These are phyloP conservation scores for Xylota sylvarum DNA, from an alignment of 2,888 invertebrate species.

Conservation along the genomic window DNA sequence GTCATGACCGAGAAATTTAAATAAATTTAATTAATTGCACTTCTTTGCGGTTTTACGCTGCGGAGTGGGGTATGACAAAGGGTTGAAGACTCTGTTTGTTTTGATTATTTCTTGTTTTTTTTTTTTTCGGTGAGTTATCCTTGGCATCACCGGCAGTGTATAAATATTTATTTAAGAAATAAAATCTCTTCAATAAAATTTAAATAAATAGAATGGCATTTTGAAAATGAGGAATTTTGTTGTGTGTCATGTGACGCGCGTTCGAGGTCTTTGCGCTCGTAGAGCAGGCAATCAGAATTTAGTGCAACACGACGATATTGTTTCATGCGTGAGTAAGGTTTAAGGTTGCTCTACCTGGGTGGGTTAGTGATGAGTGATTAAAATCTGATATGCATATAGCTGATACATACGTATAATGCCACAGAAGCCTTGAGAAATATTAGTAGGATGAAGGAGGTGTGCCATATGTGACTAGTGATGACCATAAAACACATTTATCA, in stretches of 20 bases:
- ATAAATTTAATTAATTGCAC: conserved; percentile 56
- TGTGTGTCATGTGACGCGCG: conserved; percentile 9
- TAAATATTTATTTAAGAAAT: conserved; percentile 59
- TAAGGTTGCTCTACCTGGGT: conserved; percentile 22
- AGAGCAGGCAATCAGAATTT: conserved; percentile 10
- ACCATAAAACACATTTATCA: neutral
- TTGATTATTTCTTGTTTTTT: conserved; percentile 18
- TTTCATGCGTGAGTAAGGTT: conserved; percentile 49
- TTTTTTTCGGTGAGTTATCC: conserved; percentile 39
- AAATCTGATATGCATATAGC: neutral
- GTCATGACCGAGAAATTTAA: conserved; percentile 40
- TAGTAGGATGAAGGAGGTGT: no score
- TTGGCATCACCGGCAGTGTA: conserved; percentile 30
- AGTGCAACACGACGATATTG: conserved; percentile 15
- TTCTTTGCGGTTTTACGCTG: conserved; percentile 36
- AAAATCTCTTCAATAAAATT: conserved; percentile 50
- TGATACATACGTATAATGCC: neutral
- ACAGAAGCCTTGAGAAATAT: neutral
- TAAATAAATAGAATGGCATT: conserved; percentile 66
- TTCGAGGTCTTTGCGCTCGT: conserved; percentile 43
- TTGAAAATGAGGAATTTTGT: conserved; percentile 46
- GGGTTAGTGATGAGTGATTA: conserved; percentile 7
- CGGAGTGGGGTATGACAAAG: conserved; percentile 34
- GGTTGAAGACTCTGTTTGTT: conserved; percentile 23
- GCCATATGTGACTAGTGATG: no score